Conservation (phyloP, 2,113 vertebrate species). For the Planiliza haematocheilus region DNA sequence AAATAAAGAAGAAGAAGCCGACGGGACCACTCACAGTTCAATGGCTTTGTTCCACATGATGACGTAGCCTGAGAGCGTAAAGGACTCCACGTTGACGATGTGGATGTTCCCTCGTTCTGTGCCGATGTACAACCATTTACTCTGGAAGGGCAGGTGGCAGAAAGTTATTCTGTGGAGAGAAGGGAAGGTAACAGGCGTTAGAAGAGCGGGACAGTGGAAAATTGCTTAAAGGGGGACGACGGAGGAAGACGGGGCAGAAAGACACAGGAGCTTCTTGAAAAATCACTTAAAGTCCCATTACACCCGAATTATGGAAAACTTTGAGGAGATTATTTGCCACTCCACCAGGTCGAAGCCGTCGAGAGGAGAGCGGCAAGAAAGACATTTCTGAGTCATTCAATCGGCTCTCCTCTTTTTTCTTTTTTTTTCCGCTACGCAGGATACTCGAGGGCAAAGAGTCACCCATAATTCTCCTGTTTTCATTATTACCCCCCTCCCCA, state of each 20-base stretch:
- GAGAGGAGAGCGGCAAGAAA: constrained; percentile 50
- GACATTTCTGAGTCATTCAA: constrained; percentile 54
- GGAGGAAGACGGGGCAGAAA: neutral
- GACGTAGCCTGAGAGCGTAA: constrained; percentile 99
- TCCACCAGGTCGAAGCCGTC: constrained; percentile 39
- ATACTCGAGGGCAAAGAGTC: constrained; percentile 39
- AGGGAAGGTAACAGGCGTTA: constrained; percentile 13
- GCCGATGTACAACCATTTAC: constrained; percentile 98
- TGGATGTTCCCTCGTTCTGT: constrained; percentile 99
- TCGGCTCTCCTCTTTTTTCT: neutral
- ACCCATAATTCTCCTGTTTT: constrained; percentile 52
- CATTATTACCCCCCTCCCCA: constrained; percentile 37
- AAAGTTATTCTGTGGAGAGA: constrained; percentile 92
- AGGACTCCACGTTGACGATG: constrained; percentile 99
- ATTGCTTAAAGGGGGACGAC: neutral
- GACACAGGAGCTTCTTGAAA: constrained; percentile 15
- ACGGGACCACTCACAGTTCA: constrained; percentile 92
- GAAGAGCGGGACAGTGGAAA: neutral
- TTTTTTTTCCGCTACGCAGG: constrained; percentile 38
- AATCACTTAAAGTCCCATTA: constrained; percentile 34
- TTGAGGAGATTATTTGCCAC: constrained; percentile 58
- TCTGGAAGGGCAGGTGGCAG: constrained; percentile 99
- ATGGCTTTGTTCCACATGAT: constrained; percentile 99
- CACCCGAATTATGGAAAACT: constrained; percentile 56
- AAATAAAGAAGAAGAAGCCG: constrained; percentile 24